Conservation (phyloP, 1,140 invertebrate genomes). For the Mesaphorura yosii region DNA sequence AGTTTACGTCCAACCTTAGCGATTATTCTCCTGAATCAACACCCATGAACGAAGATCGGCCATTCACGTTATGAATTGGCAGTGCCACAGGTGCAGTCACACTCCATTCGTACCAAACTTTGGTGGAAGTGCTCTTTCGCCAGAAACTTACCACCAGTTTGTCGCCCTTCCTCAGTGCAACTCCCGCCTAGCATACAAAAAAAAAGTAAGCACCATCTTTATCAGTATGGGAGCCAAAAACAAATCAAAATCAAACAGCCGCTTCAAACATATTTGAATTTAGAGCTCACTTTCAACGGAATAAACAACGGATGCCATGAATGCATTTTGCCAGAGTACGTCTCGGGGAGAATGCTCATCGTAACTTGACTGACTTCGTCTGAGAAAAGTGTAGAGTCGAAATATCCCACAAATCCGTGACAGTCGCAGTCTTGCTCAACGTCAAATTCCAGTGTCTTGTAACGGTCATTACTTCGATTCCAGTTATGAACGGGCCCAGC, state of each 20-base stretch:
- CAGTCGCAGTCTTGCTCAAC: conserved; percentile 61
- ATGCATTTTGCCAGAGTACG: conserved; percentile 81
- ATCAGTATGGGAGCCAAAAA: no score
- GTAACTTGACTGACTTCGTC: no score
- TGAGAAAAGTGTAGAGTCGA: conserved; percentile 75
- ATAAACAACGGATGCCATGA: conserved; percentile 96
- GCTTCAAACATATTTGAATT: no score
- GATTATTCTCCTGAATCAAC: no score
- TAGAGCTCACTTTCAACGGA: conserved; percentile 65
- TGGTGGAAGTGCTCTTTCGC: conserved; percentile 58
- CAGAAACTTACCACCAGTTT: conserved; percentile 73
- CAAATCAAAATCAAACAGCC: no score
- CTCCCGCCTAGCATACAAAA: no score
- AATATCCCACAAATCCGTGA: conserved; percentile 91
- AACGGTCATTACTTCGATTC: conserved; percentile 54
- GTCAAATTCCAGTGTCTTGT: conserved; percentile 55
- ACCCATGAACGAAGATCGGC: conserved; percentile 57
- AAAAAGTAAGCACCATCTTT: no score
- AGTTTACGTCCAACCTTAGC: no score
- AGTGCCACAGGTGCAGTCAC: conserved; percentile 52
- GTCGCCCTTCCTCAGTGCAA: conserved; percentile 54
- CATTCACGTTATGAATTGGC: conserved; percentile 67
- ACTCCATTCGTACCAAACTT: conserved; percentile 96
- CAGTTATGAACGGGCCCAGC: no score
- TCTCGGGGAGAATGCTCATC: conserved; percentile 78